phyloP scores from a whole-genome alignment of 2,797 vertebrate genomes.

The Neomorphus geoffroyi region DNA sequence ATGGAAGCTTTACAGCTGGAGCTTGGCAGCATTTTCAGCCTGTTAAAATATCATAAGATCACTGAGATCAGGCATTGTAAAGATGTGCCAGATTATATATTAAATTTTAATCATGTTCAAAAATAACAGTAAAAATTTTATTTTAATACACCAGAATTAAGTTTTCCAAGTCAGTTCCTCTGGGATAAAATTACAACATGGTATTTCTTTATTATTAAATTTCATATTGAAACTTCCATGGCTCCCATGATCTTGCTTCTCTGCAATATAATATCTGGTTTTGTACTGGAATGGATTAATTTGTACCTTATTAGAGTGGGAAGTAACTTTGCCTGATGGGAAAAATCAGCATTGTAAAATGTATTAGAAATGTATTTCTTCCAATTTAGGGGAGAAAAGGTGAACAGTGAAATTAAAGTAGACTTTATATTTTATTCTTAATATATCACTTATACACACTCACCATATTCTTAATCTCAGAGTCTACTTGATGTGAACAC shows the following conservation, averaged over 20 bases:
- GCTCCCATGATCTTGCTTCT: neutral
- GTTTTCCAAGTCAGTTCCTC: neutral
- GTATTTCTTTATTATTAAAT: neutral
- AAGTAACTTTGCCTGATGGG: neutral
- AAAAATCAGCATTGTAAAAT: neutral
- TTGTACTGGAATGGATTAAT: neutral
- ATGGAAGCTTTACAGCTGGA: constrained; percentile 25
- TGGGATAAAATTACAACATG: neutral
- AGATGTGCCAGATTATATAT: constrained; percentile 39
- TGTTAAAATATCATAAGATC: neutral
- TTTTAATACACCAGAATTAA: neutral
- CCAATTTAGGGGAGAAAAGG: neutral
- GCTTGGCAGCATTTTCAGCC: constrained; percentile 20
- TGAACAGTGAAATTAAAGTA: neutral
- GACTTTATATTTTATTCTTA: neutral
- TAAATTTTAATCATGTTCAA: constrained; percentile 29
- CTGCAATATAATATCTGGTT: neutral
- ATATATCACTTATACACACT: accelerated
- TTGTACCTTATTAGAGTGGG: neutral
- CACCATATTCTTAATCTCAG: neutral
- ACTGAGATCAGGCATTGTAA: neutral
- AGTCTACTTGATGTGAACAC: neutral
- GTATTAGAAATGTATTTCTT: neutral
- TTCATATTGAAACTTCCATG: neutral
- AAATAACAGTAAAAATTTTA: neutral